phyloP scores from a whole-genome alignment of 2,888 invertebrate species.

The Leptinotarsa tumamoca region DNA sequence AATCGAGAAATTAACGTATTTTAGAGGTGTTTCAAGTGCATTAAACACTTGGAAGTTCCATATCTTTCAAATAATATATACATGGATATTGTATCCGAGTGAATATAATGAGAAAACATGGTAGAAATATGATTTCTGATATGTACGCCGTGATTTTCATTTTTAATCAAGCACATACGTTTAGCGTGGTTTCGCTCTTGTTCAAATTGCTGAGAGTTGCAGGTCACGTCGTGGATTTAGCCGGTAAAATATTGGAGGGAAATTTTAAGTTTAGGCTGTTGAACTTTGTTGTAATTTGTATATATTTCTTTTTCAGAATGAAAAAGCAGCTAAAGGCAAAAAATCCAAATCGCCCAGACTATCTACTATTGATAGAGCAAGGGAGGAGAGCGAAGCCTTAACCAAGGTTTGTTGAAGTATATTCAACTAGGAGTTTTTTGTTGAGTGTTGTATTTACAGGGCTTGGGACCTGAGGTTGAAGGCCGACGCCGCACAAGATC shows the following conservation, averaged over 20 bases:
- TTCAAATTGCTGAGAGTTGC: constrained; percentile 49
- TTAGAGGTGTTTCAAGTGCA: constrained; percentile 20
- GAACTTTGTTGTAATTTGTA: constrained; percentile 18
- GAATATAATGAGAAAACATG: neutral
- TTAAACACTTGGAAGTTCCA: neutral
- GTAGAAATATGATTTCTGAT: constrained; percentile 36
- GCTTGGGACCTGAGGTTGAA: constrained; percentile 69
- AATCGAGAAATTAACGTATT: constrained; percentile 23
- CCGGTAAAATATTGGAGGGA: constrained; percentile 64
- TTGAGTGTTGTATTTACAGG: constrained; percentile 56
- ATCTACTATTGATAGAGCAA: constrained; percentile 67
- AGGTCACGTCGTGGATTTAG: constrained; percentile 53
- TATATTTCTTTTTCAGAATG: constrained; percentile 56
- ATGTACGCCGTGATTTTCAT: constrained; percentile 55
- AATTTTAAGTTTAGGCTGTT: constrained; percentile 52
- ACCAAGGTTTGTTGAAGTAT: constrained; percentile 39
- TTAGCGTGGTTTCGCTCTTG: constrained; percentile 53
- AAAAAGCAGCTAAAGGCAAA: constrained; percentile 66
- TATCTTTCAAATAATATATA: neutral
- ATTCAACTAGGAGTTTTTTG: neutral
- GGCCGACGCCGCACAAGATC: constrained; percentile 71
- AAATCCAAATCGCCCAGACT: constrained; percentile 67
- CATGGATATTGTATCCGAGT: neutral
- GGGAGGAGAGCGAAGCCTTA: constrained; percentile 68
- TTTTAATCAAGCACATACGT: constrained; percentile 56